Conservation (phyloP, 1,140 invertebrate species). For the Agrypnia vestita region DNA sequence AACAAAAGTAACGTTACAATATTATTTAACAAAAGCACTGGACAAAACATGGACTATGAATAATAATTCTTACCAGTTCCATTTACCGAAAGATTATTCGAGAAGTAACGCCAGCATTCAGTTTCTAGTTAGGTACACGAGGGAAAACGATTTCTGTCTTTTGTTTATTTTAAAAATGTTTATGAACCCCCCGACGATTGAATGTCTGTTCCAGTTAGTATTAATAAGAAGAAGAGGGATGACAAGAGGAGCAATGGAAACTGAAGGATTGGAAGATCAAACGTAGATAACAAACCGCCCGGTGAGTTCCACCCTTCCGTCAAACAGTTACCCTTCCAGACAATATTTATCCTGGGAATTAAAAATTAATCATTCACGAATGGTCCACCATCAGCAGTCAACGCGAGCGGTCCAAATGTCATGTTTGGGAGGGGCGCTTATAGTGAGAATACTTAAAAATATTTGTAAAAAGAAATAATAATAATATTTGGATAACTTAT, state of each 20-base stretch:
- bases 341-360: background rate
- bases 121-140: background rate
- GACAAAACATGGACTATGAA: background rate
- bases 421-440: too few relatives aligned
- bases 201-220: background rate
- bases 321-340: constrained; percentile 16
- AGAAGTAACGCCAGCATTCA: too few relatives aligned
- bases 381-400: too few relatives aligned
- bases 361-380: too few relatives aligned
- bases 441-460: too few relatives aligned
- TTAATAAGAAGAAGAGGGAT: background rate
- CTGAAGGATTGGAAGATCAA: constrained; percentile 6
- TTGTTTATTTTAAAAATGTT: background rate
- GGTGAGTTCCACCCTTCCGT: background rate
- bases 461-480: too few relatives aligned
- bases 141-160: background rate
- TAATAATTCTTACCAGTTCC: background rate
- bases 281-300: constrained; percentile 9
- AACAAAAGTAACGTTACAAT: too few relatives aligned
- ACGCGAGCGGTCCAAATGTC: too few relatives aligned
- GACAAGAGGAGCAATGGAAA: background rate
- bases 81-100: too few relatives aligned
- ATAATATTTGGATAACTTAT: too few relatives aligned
- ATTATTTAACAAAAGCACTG: background rate
- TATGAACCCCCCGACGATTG: constrained; percentile 5